Conservation (phyloP, 37 sponge, comb jelly and placozoan genomes). For the Sycon ciliatum region DNA sequence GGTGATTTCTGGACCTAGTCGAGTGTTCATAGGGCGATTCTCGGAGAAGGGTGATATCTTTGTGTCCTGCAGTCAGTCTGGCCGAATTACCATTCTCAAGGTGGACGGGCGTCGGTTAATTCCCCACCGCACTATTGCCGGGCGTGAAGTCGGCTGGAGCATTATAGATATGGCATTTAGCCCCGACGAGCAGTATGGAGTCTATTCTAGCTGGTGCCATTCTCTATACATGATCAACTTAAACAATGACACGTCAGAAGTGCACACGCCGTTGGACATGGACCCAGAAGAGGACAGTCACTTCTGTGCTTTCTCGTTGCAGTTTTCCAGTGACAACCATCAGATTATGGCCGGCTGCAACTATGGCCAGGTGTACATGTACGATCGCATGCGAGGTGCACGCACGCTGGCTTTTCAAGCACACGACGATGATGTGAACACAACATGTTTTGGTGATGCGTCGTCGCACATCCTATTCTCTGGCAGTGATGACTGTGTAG, state of each 20-base stretch:
- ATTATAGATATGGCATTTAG: conserved; percentile 50
- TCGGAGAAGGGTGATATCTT: no score
- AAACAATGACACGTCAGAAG: no score
- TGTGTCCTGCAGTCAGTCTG: no score
- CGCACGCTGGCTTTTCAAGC: neutral
- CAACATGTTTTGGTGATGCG: conserved; percentile 38
- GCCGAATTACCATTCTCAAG: no score
- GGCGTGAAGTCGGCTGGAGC: conserved; percentile 62
- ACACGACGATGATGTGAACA: conserved; percentile 69
- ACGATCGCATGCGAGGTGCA: neutral
- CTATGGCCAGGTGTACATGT: neutral
- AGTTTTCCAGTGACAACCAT: neutral
- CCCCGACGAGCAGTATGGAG: no score
- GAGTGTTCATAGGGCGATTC: no score
- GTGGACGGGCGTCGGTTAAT: conserved; percentile 21
- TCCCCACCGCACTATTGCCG: conserved; percentile 20
- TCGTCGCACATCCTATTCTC: conserved; percentile 55
- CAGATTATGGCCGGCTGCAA: neutral
- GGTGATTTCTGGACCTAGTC: no score
- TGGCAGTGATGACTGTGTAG: conserved; percentile 49
- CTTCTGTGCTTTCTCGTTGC: neutral
- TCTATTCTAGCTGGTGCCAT: no score
- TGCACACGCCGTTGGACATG: no score
- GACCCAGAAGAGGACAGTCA: neutral
- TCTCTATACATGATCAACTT: no score